phyloP scores from a whole-genome alignment of 2,113 vertebrate species.

The Oplegnathus fasciatus region DNA sequence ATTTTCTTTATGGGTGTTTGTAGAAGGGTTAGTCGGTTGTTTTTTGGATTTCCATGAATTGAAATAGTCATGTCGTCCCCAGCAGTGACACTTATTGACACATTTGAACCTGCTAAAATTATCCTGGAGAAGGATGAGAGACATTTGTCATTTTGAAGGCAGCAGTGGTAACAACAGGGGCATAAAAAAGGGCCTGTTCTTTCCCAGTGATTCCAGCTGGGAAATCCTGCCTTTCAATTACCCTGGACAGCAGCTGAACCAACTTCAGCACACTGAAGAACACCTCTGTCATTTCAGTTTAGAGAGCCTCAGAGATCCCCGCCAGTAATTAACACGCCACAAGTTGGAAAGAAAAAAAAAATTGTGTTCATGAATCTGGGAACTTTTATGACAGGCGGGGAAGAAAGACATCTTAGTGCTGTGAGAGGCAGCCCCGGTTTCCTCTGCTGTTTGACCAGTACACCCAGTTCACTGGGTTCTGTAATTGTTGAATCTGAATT shows the following conservation, averaged over 20 bases:
- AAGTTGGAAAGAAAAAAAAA: slow-evolving; percentile 44
- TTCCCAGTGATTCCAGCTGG: slow-evolving; percentile 61
- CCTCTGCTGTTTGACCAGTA: slow-evolving; percentile 34
- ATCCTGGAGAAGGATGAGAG: slow-evolving; percentile 34
- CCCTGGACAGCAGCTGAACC: slow-evolving; percentile 64
- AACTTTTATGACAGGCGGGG: slow-evolving; percentile 53
- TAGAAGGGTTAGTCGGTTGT: not conserved
- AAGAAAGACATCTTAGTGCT: slow-evolving; percentile 46
- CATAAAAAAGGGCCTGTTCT: slow-evolving; percentile 22
- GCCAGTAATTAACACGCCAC: slow-evolving; percentile 72
- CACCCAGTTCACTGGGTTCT: slow-evolving; percentile 33
- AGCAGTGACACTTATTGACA: slow-evolving; percentile 18
- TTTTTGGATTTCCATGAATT: not conserved
- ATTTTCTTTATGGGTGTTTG: slow-evolving; percentile 23
- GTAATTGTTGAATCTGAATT: slow-evolving; percentile 59
- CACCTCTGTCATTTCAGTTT: slow-evolving; percentile 74
- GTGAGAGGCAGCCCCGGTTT: slow-evolving; percentile 65
- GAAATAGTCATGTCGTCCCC: not conserved
- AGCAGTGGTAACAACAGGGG: slow-evolving; percentile 37
- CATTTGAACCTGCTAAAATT: slow-evolving; percentile 16
- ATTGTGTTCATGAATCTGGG: slow-evolving; percentile 63
- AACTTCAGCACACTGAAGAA: slow-evolving; percentile 55
- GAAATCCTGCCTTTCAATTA: slow-evolving; percentile 72
- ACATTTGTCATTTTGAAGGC: slow-evolving; percentile 61
- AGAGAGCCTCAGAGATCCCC: slow-evolving; percentile 37